Evolutionary conservation across 2,113 vertebrate genomes (phyloP).

Genomic region (Cepphus grylle): DNA sequence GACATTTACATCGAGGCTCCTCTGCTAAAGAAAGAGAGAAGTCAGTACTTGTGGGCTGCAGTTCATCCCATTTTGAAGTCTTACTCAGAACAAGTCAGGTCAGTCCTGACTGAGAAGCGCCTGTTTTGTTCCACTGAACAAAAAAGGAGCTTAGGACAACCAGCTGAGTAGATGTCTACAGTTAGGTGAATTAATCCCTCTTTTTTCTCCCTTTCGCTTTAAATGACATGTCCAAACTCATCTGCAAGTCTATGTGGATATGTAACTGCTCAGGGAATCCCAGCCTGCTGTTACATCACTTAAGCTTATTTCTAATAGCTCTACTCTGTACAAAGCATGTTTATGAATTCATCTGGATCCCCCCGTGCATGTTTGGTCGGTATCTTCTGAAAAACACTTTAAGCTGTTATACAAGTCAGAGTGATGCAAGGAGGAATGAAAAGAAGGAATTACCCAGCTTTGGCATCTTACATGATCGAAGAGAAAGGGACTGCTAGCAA

Average conservation of each 20-base stretch:
- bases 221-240: not conserved
- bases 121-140: not conserved
- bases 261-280: not conserved
- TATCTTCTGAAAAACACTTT: not conserved
- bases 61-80: not conserved
- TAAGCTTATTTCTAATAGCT: not conserved
- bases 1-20: not conserved
- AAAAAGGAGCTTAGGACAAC: not conserved
- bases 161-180: not conserved
- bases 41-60: not conserved
- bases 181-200: not conserved
- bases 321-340: not conserved
- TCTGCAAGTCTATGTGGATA: not conserved
- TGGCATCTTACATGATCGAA: not conserved
- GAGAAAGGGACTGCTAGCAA: not conserved
- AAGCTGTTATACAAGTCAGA: not conserved
- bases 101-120: not conserved
- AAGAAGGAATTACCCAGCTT: not conserved
- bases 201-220: not conserved
- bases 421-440: not conserved
- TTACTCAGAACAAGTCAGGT: not conserved
- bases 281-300: not conserved
- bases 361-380: not conserved
- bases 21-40: not conserved
- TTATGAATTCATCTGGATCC: not conserved